Evolutionary conservation across 1,140 invertebrate genomes (phyloP).

Genomic region (Trinorchestia longiramus): DNA sequence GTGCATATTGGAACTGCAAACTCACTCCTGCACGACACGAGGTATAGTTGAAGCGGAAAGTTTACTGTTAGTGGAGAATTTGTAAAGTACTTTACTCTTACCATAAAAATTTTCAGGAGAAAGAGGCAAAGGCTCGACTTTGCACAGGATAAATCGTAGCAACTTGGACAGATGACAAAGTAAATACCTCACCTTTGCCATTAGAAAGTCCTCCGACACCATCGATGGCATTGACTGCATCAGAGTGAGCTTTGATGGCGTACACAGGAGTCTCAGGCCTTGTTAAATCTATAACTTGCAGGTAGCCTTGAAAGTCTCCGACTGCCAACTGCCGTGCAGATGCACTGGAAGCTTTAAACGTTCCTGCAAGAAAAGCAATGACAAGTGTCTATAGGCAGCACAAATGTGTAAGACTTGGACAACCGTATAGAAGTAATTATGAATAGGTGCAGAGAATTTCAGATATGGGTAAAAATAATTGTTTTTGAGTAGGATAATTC

Average conservation of each 20-base stretch:
- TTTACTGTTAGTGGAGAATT: not conserved
- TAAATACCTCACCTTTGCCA: constrained; percentile 74
- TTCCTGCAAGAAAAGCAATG: constrained; percentile 69
- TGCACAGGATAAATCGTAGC: not conserved
- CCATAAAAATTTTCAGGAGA: not conserved
- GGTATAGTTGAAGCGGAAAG: not conserved
- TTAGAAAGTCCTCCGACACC: constrained; percentile 87
- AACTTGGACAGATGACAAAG: not conserved
- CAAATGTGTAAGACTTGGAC: not conserved
- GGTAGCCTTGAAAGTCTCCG: constrained; percentile 89
- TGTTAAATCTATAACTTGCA: constrained; percentile 91
- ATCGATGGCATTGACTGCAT: constrained; percentile 94
- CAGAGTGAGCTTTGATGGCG: constrained; percentile 84
- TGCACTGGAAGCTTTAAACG: constrained; percentile 87
- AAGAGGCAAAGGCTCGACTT: not conserved
- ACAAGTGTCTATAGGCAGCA: not conserved
- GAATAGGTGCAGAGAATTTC: not conserved
- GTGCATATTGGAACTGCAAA: not conserved
- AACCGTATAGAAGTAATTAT: not conserved
- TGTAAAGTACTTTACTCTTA: too few species aligned
- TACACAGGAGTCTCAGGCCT: constrained; percentile 81
- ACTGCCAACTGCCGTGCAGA: constrained; percentile 86
- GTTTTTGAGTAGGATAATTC: not conserved
- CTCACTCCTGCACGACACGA: not conserved
- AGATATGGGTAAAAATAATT: not conserved